Evolutionary conservation across 2,113 vertebrate species (phyloP), one percentile per base, ranked within the genome.

Genomic region (Microcebus griseorufus): DNA sequence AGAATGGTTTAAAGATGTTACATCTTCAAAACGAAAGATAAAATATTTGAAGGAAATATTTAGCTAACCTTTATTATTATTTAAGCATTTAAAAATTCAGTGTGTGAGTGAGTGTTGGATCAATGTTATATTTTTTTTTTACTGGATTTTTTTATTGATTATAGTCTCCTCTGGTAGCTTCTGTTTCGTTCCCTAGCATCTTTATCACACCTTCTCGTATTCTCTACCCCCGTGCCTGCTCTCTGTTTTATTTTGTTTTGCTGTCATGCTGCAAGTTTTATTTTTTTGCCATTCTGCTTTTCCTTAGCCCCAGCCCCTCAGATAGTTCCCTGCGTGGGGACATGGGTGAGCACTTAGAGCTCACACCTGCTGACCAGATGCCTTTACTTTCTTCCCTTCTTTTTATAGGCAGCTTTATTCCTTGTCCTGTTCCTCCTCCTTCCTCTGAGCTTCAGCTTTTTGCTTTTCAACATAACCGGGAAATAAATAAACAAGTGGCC

Each of bases 351-450:
- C 39, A 65, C 79, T 60, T 55, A 2, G 29, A 94, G 70, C 96
- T 87, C 96, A 95, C 95, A 97, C 98, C 97, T 98, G 97, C 95
- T 90, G 96, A n/a, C 93, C 97, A 98, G 97, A 97, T 97, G 97
- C 96, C 72, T 67, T 84, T 29, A 3, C 75, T 93, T 87, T 83
- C 82, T 79, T 29, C 27, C 16, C 8, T 70, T 48, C 67, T 82
- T 96, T 95, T 90, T 75, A 62, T 55, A 93, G 85, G 67, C 67
- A 58, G 55, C 67, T 94, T 45, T 82, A 20, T 81, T 93, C 65
- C 89, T 92, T 76, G 64, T 96, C 88, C 85, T 81, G 39, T 80
- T 94, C 39, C 70, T 96, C 73, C 22, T 53, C 20, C 83, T 93
- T 29, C 58, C 84, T 83, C 92, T 73, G 80, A 94, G 90, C 81